Evolutionary conservation across 2,888 invertebrate species (phyloP).

Genomic region (Onchidella celtica): DNA sequence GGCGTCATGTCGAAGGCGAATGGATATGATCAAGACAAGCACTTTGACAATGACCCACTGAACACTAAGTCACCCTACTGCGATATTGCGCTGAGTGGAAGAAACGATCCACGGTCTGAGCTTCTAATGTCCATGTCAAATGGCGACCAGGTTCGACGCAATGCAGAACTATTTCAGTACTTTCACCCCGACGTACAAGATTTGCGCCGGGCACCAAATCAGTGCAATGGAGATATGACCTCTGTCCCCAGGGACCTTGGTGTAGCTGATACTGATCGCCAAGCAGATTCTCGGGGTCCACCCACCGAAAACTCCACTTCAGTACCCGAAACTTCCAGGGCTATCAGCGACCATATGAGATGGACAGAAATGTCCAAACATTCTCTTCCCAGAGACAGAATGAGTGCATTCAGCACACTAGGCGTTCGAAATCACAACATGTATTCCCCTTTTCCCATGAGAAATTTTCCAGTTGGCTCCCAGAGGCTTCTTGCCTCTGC

Average conservation of each 20-base stretch:
- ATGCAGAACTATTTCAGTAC: constrained; percentile 23
- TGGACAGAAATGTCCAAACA: constrained; percentile 20
- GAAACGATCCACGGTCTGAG: constrained; percentile 1
- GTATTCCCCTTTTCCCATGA: constrained; percentile 17
- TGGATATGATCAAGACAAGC: neutral
- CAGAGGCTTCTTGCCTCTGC: constrained; percentile 10
- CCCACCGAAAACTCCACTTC: neutral
- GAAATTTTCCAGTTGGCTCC: neutral
- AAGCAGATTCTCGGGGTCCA: neutral
- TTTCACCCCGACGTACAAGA: constrained; percentile 31
- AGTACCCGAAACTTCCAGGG: constrained; percentile 24
- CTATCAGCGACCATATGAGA: neutral
- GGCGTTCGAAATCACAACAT: constrained; percentile 19
- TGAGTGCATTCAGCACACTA: constrained; percentile 38
- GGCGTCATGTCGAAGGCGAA: neutral
- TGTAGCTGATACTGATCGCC: neutral
- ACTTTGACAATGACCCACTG: neutral
- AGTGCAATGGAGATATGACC: neutral
- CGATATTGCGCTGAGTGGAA: neutral
- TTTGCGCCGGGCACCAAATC: neutral
- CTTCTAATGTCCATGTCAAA: neutral
- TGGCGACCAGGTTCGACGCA: neutral
- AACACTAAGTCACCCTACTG: constrained; percentile 1
- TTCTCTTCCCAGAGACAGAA: constrained; percentile 23
- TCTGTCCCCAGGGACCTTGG: constrained; percentile 6